Evolutionary conservation across 2,888 invertebrate genomes (phyloP), one percentile per base, ranked within the genome.

Genomic region (Lochmaea capreae): DNA sequence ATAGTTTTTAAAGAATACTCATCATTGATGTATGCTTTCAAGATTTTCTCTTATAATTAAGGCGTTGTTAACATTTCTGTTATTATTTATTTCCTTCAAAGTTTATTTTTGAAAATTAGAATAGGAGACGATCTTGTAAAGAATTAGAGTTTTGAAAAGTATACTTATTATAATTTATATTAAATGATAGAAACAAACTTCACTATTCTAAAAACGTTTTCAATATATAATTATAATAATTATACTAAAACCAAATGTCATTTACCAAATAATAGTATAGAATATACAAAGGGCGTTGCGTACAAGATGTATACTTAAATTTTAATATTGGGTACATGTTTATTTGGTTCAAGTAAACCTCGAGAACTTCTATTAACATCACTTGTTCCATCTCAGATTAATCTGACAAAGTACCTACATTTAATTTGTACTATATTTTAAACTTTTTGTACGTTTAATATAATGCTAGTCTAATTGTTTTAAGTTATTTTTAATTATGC

Each of bases 1-100:
- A 71, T 65, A 65, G 57, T 71, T 71, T 65, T 71, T 58, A 65
- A 58, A 71, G 71, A 71, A 71, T 65, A 71, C 70, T 70, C 70
- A 68, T 61, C 69, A 65, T 71, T 71, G 71, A 70, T 58, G 71
- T 65, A 71, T n/a, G 71, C 43, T 71, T 65, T 58, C 71, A 65
- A 71, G 71, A 33, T 71, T 71, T 65, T 58, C 71, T 62, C 58
- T 62, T 63, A 58, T 58, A 57, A 12, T 63, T 26, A 70, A 54
- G 16, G 26, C 46, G 26, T 67, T 59, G 68, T 68, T 70, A 70
- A 65, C 42, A 57, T 54, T 42, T 70, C 46, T 68, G 49, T 70
- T 65, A 46, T 68, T 69, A 65, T 65, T 71, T 71, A 71, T 71
- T 71, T 46, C 22, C 43, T 71, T 71, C 58, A 58, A 70, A 70